A percentile compares a stretch with the other conserved stretches of the same genome.
phyloP scores from a whole-genome alignment of 64 coral and sea anemone species.

The Porites australiensis region DNA sequence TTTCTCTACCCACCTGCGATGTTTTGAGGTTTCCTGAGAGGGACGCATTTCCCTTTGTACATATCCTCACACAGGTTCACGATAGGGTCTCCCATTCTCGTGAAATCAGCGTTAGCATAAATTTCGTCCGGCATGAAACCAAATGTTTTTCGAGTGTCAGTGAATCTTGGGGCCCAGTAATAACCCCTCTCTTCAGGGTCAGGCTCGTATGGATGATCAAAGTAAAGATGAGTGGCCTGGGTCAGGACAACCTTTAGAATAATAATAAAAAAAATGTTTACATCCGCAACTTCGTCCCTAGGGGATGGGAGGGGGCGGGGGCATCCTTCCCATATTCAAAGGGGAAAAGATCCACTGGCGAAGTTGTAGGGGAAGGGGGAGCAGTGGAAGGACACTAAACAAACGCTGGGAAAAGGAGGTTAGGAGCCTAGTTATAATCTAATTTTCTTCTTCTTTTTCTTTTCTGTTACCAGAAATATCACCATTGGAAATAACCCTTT shows the following conservation, averaged over 20 bases:
- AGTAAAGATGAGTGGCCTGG: conserved; percentile 92
- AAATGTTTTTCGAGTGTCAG: conserved; percentile 93
- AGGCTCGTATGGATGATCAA: conserved; percentile 94
- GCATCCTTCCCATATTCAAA: too few relatives aligned
- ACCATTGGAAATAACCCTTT: too few relatives aligned
- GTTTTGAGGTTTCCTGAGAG: conserved; percentile 80
- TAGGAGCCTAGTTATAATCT: too few relatives aligned
- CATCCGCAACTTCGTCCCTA: neutral
- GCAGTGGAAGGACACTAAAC: too few relatives aligned
- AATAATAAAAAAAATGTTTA: neutral
- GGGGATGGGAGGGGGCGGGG: too few relatives aligned
- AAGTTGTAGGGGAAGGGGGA: too few relatives aligned
- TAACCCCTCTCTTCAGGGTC: conserved; percentile 97
- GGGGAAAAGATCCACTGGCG: too few relatives aligned
- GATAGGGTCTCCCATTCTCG: conserved; percentile 93
- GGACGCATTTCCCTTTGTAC: conserved; percentile 95
- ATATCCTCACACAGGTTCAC: conserved; percentile 84
- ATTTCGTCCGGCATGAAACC: conserved; percentile 91
- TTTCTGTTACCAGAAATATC: too few relatives aligned
- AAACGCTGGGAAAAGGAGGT: too few relatives aligned
- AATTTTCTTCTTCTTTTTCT: too few relatives aligned
- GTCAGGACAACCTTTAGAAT: conserved; percentile 83
- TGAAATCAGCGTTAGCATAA: conserved; percentile 89
- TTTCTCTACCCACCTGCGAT: conserved; percentile 67
- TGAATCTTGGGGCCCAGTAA: conserved; percentile 95